Base-by-base conservation (phyloP, 2,113 vertebrate species). In the Tachycineta bicolor region DNA sequence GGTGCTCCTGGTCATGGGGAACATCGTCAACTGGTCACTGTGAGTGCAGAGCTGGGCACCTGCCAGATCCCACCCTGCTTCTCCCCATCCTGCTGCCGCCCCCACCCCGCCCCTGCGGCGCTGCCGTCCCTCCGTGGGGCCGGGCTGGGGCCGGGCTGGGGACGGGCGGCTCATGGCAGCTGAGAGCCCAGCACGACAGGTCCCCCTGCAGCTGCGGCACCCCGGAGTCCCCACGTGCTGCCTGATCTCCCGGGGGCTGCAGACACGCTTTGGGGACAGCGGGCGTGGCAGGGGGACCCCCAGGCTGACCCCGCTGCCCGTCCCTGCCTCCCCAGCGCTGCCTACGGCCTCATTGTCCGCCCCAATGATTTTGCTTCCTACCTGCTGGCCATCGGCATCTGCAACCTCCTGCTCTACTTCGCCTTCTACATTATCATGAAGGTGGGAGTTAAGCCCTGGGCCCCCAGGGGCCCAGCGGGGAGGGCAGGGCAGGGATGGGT, bases 381-480 rank as follows among this genome's bases (percentile, higher is more conserved):
- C 96, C 97, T 99, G 87, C 91, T 99, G 98, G 99, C 99, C 97
- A 99, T 99, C 18, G 99, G 98, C 96, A 99, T 99, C 98, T 99
- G 99, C 98, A 99, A 99, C 98, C 98, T 99, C 90, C 98, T 99
- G 39, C 99, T 99, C 39, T 99, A 99, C 96, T 99, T 99, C 11
- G 99, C 99, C 96, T 99, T 99, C 97, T 99, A 99, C 98, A 99
- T 99, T 92, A 99, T 99, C 55, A 99, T 99, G 99, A 99, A 99
- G 99, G 99, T 99, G 95, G 5, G 75, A 93, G 85, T 0, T 1
- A 8, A 17, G 68, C 14, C 34, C 34, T 22, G 2, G 1, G 7
- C 29, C 69, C 37, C 4, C 1, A 2, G 0, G 3, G 65, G n/a
- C 59, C 56, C 5, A 0, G 31, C 0, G 2, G 73, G 69, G 41